Evolutionary conservation across 64 coral and sea anemone genomes (phyloP).

Genomic region (Dendrophyllia cribrosa): DNA sequence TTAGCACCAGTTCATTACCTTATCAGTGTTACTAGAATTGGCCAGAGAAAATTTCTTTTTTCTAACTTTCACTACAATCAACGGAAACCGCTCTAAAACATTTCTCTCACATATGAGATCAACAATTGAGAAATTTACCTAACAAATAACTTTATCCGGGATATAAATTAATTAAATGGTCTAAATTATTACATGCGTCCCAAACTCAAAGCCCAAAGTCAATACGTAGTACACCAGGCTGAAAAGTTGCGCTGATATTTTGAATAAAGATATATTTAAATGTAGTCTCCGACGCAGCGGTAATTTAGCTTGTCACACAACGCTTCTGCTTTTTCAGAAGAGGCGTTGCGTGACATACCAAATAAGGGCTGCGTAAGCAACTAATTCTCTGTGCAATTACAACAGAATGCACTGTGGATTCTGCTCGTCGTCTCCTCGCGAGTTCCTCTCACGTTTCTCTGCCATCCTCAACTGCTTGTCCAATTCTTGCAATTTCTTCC

Average conservation of each 20-base stretch:
- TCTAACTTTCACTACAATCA: background rate
- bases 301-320: too few relatives aligned
- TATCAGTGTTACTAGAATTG: too few relatives aligned
- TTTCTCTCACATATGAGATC: background rate
- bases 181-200: too few relatives aligned
- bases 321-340: background rate
- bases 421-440: constrained; percentile 81
- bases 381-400: background rate
- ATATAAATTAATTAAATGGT: background rate
- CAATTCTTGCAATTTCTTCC: constrained; percentile 90
- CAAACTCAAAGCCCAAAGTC: background rate
- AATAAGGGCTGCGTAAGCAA: too few relatives aligned
- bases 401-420: constrained; percentile 60
- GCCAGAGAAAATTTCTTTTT: background rate
- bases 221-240: too few relatives aligned
- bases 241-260: too few relatives aligned
- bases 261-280: too few relatives aligned
- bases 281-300: too few relatives aligned
- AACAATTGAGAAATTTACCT: background rate
- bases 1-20: too few relatives aligned
- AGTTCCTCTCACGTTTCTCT: constrained; percentile 71
- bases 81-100: background rate
- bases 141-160: background rate
- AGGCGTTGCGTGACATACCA: too few relatives aligned
- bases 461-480: constrained; percentile 95